Evolutionary conservation across 2,888 invertebrate species (phyloP), one percentile per base, ranked within the genome.

Genomic region (Acheta domesticus): DNA sequence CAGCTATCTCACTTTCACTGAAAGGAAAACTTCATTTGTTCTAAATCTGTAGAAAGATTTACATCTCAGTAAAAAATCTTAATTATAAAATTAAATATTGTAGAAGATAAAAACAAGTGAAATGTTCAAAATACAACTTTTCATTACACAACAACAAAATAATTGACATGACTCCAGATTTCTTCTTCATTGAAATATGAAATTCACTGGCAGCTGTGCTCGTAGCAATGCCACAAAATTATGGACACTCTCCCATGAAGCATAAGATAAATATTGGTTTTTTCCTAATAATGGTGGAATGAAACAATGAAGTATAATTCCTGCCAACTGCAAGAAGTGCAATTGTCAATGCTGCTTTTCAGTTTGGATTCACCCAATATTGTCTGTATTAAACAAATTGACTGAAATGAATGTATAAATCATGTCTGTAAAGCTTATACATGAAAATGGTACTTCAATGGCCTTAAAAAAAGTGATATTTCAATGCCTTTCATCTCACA

Each of bases 401-500:
- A n/a, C 62, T 62, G 62, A 62, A 62, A 19, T 14, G n/a, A 19
- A 19, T 19, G 62, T 19, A 62, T 11, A 14, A 62, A 62, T 62
- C 62, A 62, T 19, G 36, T 36, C 36, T 62, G 11, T 14, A n/a
- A n/a, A 62, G 62, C 62, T 62, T 16, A n/a, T 62, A 62, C 14
- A 4, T 62, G 62, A n/a, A 62, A 12, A 19, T 62, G 14, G 62
- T 62, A 62, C 62, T 62, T 62, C 36, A 62, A 62, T 62, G 62
- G 62, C 62, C 62, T 62, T 62, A 62, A 19, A n/a, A n/a, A 62
- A 62, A 62, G 62, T 62, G 62, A 62, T 62, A 62, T 19, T 62
- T 62, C n/a, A 62, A 62, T 62, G 62, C 62, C 62, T 62, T 62
- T 36, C 36, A 62, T 62, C 14, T 62, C n/a, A n/a, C 62, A 62